Base-by-base conservation (phyloP, 1,140 invertebrate species). In the Drepana arcuata region DNA sequence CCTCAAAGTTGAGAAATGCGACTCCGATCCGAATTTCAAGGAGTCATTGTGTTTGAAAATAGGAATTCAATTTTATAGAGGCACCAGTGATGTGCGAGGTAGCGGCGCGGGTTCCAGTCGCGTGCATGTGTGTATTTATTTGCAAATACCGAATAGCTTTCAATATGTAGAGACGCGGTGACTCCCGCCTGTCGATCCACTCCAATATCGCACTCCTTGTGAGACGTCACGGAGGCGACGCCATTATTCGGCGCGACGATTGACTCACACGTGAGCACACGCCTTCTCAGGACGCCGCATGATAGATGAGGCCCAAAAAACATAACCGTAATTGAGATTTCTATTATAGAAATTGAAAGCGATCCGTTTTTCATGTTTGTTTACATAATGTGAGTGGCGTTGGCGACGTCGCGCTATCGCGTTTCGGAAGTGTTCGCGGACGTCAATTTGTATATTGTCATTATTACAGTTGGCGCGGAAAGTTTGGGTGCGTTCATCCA, bases 381-480 rank as follows among this genome's bases (percentile, higher is more conserved):
- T 74, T 79, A 68, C 63, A 74, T 79, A 82, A 79, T 79, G 67
- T 77, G 65, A 81, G 74, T 78, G 74, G 66, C 48, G 67, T 56
- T 56, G 53, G 51, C 55, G 40, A 30, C 46, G 36, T 7, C 24
- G 55, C 46, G 59, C 64, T 78, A 81, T 77, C 74, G 70, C 65
- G 52, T 81, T 78, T 77, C 74, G 70, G 66, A 74, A 77, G 70
- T 62, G 56, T 53, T 56, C 48, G 59, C 74, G 77, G 73, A 73
- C 72, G 64, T 77, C 74, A 79, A 81, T 81, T 81, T 81, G 77
- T 81, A 77, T 81, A 79, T 81, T 79, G 74, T 81, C 74, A 77
- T 81, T 80, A 77, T 80, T 77, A 75, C 58, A 81, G 64, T 48
- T 58, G 53, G 54, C 47, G 67, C 58, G 73, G 70, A 67, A 79